Evolutionary conservation across 2,113 vertebrate species (phyloP).

Genomic region (Crotalus tigris): DNA sequence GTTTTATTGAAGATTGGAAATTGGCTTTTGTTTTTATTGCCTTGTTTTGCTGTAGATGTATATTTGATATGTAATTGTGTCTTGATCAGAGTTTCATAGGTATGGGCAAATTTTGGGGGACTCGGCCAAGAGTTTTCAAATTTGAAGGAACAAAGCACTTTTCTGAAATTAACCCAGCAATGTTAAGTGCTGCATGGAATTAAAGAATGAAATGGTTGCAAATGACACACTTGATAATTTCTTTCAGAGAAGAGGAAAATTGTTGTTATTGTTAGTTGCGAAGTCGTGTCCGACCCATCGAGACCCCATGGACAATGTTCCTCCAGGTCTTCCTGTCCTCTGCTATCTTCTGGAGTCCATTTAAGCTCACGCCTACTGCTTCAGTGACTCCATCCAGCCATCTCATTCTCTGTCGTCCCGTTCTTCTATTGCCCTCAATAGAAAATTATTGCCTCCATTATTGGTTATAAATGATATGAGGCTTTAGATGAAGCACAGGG

Average conservation of each 20-base stretch:
- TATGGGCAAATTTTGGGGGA: neutral
- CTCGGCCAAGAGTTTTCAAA: neutral
- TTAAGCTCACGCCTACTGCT: too few relatives aligned
- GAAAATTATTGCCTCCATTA: neutral
- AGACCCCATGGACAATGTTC: too few relatives aligned
- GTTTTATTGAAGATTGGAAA: neutral
- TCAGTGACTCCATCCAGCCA: too few relatives aligned
- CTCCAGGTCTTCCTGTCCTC: too few relatives aligned
- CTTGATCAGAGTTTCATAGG: neutral
- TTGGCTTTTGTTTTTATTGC: neutral
- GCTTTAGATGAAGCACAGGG: neutral
- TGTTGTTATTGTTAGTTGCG: too few relatives aligned
- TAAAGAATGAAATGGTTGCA: neutral
- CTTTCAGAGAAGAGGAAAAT: neutral
- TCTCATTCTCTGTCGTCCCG: too few relatives aligned
- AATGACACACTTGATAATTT: neutral
- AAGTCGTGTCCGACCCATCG: too few relatives aligned
- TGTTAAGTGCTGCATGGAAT: neutral
- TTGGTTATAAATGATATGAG: neutral
- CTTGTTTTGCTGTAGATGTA: neutral
- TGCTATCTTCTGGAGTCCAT: too few relatives aligned
- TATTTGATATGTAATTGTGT: neutral
- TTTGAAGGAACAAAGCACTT: neutral
- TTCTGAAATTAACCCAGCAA: neutral
- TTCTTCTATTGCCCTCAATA: too few relatives aligned